A percentile compares a stretch with the other conserved stretches of the same genome.
Evolutionary conservation across 1,140 invertebrate species (phyloP).

Genomic region (Trichonephila clavata): DNA sequence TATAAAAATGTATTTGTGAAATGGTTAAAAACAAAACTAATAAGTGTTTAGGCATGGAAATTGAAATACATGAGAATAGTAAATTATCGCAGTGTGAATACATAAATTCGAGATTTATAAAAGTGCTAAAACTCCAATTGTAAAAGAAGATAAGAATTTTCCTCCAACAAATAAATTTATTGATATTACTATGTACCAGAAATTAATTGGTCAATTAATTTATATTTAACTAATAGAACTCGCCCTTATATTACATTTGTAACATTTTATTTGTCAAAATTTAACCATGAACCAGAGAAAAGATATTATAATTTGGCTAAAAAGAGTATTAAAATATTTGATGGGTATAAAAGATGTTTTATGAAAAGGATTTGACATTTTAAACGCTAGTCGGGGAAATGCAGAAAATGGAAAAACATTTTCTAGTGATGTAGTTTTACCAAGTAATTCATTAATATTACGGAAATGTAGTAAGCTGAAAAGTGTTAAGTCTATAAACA

Average conservation of each 20-base stretch:
- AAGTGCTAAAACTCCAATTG: constrained; percentile 22
- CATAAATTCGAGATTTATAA: background rate
- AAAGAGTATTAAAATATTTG: constrained; percentile 20
- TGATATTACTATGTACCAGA: too few relatives aligned
- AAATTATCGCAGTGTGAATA: constrained; percentile 75
- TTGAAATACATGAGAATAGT: constrained; percentile 43
- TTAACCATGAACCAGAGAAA: constrained; percentile 1
- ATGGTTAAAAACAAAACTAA: background rate
- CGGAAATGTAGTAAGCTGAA: constrained; percentile 12
- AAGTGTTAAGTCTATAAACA: background rate
- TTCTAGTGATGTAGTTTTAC: constrained; percentile 1
- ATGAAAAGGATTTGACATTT: background rate
- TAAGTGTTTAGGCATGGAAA: too few relatives aligned
- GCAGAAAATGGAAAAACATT: constrained; percentile 6
- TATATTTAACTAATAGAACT: constrained; percentile 72
- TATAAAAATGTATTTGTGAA: constrained; percentile 77
- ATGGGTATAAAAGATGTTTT: background rate
- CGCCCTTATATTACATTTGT: constrained; percentile 78
- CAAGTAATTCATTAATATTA: constrained; percentile 14
- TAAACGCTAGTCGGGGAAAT: background rate
- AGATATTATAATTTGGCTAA: too few relatives aligned
- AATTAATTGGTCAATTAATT: constrained; percentile 73
- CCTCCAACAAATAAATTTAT: background rate
- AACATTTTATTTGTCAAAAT: constrained; percentile 50
- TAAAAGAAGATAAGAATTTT: background rate